Evolutionary conservation across 2,888 invertebrate genomes (phyloP).

Genomic region (Julus scandinavius): DNA sequence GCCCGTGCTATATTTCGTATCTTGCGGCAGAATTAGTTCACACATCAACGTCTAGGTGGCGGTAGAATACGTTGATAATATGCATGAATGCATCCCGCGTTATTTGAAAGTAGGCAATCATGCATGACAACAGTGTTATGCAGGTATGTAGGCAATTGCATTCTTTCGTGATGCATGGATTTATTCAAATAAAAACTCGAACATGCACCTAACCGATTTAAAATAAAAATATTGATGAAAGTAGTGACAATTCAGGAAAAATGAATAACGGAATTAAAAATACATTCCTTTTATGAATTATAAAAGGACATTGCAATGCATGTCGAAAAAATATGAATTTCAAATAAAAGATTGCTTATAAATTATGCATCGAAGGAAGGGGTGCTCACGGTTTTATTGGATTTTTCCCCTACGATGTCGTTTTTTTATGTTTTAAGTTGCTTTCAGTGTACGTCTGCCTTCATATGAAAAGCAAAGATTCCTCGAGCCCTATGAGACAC

Average conservation of each 20-base stretch:
- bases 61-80: not conserved
- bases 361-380: not conserved
- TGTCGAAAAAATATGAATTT: not conserved
- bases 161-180: too few relatives aligned
- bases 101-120: not conserved
- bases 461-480: not conserved
- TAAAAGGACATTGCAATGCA: not conserved
- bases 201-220: not conserved
- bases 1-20: not conserved
- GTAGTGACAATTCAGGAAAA: not conserved
- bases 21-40: not conserved
- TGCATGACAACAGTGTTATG: not conserved
- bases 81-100: not conserved
- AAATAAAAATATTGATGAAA: not conserved
- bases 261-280: not conserved
- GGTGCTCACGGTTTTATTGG: not conserved
- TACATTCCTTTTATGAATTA: not conserved
- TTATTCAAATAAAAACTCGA: not conserved
- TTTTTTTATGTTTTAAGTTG: not conserved
- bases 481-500: not conserved
- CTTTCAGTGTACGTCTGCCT: not conserved
- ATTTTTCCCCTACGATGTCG: not conserved
- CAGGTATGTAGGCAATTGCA: not conserved
- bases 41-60: not conserved
- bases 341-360: not conserved